These are phyloP conservation scores for Diorhabda sublineata DNA, from an alignment of 1,140 invertebrate genomes.

Conservation along the genomic window DNA sequence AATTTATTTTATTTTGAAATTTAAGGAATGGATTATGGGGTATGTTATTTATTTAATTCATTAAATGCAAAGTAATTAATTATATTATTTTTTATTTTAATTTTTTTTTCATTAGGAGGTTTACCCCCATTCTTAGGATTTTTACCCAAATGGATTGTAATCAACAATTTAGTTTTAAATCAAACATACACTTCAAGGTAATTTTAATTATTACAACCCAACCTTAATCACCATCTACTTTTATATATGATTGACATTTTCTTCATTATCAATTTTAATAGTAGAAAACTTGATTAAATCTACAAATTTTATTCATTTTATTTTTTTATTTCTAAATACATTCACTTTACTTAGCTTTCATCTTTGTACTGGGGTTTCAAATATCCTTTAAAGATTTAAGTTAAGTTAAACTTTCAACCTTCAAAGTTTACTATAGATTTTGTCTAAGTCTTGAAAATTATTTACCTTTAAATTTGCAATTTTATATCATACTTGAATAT, in stretches of 20 bases:
- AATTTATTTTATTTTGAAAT: too few species aligned
- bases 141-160: slow-evolving; percentile 53
- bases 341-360: slow-evolving; percentile 42
- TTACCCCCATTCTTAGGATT: slow-evolving; percentile 54
- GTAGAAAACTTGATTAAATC: not conserved
- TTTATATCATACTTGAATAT: too few species aligned
- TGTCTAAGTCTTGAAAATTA: slow-evolving; percentile 49
- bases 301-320: slow-evolving; percentile 19
- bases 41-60: slow-evolving; percentile 33
- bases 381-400: slow-evolving; percentile 52
- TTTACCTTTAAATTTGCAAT: slow-evolving; percentile 53
- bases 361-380: slow-evolving; percentile 43
- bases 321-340: slow-evolving; percentile 39
- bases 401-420: slow-evolving; percentile 56
- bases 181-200: slow-evolving; percentile 42
- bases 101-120: slow-evolving; percentile 52
- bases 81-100: slow-evolving; percentile 49
- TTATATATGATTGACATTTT: slow-evolving; percentile 44
- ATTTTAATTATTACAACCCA: slow-evolving; percentile 45
- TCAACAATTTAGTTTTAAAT: slow-evolving; percentile 48
- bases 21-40: too few species aligned
- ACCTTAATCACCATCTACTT: slow-evolving; percentile 49
- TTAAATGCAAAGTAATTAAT: slow-evolving; percentile 41
- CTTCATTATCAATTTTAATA: slow-evolving; percentile 15
- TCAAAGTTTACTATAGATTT: slow-evolving; percentile 55